Evolutionary conservation across 1,140 invertebrate genomes (phyloP).

Genomic region (Ostrea denselamellosa): DNA sequence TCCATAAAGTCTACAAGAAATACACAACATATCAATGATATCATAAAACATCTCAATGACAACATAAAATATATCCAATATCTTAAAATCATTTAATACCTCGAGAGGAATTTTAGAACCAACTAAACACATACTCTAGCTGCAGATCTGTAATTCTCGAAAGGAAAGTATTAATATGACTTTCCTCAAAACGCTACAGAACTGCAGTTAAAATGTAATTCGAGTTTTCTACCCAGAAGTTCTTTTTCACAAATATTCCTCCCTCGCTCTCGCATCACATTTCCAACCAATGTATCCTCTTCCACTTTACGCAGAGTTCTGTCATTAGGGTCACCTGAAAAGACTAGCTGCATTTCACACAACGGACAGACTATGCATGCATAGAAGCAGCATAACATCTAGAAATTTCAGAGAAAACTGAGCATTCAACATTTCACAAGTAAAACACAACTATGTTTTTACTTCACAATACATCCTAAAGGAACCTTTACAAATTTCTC

Average conservation of each 20-base stretch:
- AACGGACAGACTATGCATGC: neutral
- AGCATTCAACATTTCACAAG: too few species aligned
- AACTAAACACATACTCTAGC: too few species aligned
- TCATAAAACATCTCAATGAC: too few species aligned
- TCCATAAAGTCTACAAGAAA: neutral
- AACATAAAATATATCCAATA: too few species aligned
- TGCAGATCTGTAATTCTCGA: too few species aligned
- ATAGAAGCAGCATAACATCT: neutral
- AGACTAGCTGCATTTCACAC: neutral
- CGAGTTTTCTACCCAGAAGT: neutral
- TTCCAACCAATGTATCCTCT: conserved; percentile 7
- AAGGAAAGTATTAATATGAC: too few species aligned
- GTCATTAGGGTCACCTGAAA: conserved; percentile 22
- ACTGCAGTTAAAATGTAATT: neutral
- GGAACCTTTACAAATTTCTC: too few species aligned
- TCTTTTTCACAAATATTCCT: neutral
- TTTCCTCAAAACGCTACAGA: neutral
- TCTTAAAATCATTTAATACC: too few species aligned
- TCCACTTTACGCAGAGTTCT: conserved; percentile 9
- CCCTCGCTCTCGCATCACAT: conserved; percentile 19
- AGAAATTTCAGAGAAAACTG: neutral
- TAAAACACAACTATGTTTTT: too few species aligned
- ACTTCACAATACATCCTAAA: too few species aligned
- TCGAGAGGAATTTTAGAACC: too few species aligned
- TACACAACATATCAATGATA: too few species aligned